Conservation (phyloP, 2,113 vertebrate species). For the Pseudorhombus dupliciocellatus region DNA sequence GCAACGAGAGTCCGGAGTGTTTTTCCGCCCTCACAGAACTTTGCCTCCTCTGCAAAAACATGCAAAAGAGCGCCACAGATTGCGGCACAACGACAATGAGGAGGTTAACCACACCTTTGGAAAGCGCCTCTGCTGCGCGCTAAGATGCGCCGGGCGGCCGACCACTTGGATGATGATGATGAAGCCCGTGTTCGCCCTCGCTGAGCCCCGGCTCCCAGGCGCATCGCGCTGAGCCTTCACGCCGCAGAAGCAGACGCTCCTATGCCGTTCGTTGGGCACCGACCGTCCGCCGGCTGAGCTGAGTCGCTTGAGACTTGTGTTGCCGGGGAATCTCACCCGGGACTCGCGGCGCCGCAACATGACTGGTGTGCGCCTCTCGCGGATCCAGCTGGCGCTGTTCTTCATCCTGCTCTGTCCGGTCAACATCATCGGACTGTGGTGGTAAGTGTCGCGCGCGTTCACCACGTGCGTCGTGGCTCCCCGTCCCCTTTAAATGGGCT, state of each 20-base stretch:
- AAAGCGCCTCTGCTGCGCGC: conserved; percentile 67
- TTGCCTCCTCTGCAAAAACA: conserved; percentile 26
- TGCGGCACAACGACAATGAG: conserved; percentile 63
- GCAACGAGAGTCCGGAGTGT: conserved; percentile 18
- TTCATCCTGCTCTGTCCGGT: conserved; percentile 93
- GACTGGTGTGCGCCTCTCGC: conserved; percentile 84
- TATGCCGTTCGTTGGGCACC: conserved; percentile 50
- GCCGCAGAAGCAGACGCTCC: conserved; percentile 39
- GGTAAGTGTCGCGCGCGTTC: conserved; percentile 82
- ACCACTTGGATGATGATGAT: conserved; percentile 62
- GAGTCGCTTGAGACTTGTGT: conserved; percentile 43
- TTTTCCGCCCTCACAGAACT: conserved; percentile 42
- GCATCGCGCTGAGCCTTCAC: conserved; percentile 47
- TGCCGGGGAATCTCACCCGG: conserved; percentile 48
- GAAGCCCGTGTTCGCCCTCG: conserved; percentile 62
- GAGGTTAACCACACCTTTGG: conserved; percentile 74
- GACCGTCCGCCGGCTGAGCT: conserved; percentile 48
- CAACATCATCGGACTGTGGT: conserved; percentile 95
- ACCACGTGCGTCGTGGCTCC: conserved; percentile 54
- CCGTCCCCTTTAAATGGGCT: background rate
- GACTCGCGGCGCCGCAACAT: conserved; percentile 68
- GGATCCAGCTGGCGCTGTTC: conserved; percentile 89
- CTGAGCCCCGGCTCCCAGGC: conserved; percentile 44
- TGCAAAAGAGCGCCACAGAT: conserved; percentile 32
- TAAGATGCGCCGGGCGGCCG: conserved; percentile 68